Evolutionary conservation across 2,113 vertebrate species (phyloP).

Genomic region (Silurus meridionalis): DNA sequence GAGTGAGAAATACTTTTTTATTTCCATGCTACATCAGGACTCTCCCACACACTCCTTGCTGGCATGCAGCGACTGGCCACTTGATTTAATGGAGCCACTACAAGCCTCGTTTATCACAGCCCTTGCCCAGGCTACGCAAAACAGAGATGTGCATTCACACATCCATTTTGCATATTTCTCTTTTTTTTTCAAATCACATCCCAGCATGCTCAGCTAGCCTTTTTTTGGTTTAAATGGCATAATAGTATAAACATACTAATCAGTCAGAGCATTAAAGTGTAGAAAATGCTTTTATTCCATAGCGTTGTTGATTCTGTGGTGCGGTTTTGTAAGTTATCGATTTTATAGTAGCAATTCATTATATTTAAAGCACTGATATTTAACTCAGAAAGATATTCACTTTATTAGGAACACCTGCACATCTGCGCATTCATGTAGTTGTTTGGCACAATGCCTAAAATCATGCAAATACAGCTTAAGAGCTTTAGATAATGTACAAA

Average conservation of each 20-base stretch:
- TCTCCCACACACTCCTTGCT: slow-evolving; percentile 34
- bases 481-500: too few species aligned
- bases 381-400: neutral
- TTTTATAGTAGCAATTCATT: neutral
- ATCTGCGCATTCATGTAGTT: too few species aligned
- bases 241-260: neutral
- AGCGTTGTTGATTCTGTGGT: neutral
- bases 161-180: neutral
- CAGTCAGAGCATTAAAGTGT: neutral
- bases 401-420: too few species aligned
- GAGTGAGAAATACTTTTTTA: slow-evolving; percentile 48
- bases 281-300: neutral
- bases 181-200: neutral
- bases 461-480: too few species aligned
- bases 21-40: slow-evolving; percentile 39
- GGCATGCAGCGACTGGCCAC: slow-evolving; percentile 36
- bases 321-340: neutral
- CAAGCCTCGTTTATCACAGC: slow-evolving; percentile 28
- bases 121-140: neutral
- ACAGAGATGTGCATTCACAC: neutral
- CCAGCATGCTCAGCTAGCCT: neutral
- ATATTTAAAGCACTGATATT: neutral
- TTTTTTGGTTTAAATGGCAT: neutral
- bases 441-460: too few species aligned
- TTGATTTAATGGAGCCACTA: slow-evolving; percentile 47